Conservation (phyloP, 1,140 invertebrate species). For the Sinonovacula constricta region DNA sequence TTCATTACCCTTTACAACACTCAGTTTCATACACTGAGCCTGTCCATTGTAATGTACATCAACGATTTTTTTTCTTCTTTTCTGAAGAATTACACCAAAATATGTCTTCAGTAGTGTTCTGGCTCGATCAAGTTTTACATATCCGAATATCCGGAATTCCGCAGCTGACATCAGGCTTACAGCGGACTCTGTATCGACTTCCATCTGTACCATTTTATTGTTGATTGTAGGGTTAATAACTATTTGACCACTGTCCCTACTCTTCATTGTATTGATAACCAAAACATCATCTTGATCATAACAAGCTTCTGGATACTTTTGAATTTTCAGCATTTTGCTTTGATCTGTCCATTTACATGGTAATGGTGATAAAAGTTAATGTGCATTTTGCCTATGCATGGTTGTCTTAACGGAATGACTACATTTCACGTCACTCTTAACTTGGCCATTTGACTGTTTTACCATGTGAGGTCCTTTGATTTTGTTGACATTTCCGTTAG, state of each 20-base stretch:
- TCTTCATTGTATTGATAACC: not conserved
- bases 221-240: slow-evolving; percentile 1
- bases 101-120: slow-evolving; percentile 36
- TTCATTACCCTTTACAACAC: slow-evolving; percentile 13
- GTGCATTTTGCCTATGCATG: not conserved
- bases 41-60: slow-evolving; percentile 38
- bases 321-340: too few species aligned
- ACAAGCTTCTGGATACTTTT: too few species aligned
- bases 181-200: slow-evolving; percentile 47
- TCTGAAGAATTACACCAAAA: slow-evolving; percentile 24
- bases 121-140: not conserved
- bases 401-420: slow-evolving; percentile 2
- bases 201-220: slow-evolving; percentile 21
- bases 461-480: not conserved
- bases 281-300: not conserved
- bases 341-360: not conserved
- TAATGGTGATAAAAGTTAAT: not conserved
- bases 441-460: not conserved
- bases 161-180: slow-evolving; percentile 24
- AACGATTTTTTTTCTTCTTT: not conserved
- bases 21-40: slow-evolving; percentile 8
- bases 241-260: not conserved
- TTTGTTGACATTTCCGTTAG: not conserved
- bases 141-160: slow-evolving; percentile 5
- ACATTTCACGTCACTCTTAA: slow-evolving; percentile 2